Percentiles rank a stretch among this genome's conserved stretches.
Conservation (phyloP, 2,113 vertebrate species). For the Osmerus eperlanus region DNA sequence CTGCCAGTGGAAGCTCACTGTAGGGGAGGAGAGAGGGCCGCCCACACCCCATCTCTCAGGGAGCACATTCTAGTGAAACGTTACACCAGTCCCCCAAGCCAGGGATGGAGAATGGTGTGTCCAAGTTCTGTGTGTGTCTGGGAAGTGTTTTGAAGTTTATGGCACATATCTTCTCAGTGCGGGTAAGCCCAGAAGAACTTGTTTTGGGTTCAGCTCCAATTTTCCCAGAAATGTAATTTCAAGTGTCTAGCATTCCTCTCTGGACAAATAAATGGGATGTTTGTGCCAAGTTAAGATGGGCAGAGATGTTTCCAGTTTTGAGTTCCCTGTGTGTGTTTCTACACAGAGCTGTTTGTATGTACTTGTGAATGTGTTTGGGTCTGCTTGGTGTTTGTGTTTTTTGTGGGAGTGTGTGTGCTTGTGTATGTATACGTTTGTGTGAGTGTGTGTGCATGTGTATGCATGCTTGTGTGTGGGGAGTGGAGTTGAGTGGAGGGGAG, state of each 20-base stretch:
- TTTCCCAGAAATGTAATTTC: constrained; percentile 23
- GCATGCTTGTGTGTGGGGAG: constrained; percentile 7
- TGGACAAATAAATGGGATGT: constrained; percentile 29
- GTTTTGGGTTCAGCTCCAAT: neutral
- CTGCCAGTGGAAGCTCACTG: too few relatives aligned
- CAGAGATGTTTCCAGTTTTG: constrained; percentile 1
- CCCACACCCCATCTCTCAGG: too few relatives aligned
- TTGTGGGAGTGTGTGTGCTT: constrained; percentile 4
- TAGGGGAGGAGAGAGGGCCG: too few relatives aligned
- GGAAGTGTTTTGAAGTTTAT: too few relatives aligned
- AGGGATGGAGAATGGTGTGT: too few relatives aligned
- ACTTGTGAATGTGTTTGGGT: constrained; percentile 8
- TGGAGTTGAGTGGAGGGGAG: neutral
- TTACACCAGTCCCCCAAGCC: too few relatives aligned
- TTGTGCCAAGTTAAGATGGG: too few relatives aligned
- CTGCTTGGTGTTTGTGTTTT: neutral
- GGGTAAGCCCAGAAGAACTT: neutral
- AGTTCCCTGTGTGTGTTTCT: constrained; percentile 12
- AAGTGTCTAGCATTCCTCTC: constrained; percentile 26
- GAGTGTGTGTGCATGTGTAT: constrained; percentile 12
- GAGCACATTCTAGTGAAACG: too few relatives aligned
- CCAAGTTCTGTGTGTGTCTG: too few relatives aligned
- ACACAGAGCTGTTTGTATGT: neutral
- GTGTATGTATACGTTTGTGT: neutral
- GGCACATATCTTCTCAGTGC: neutral